Percentiles rank a stretch among this genome's conserved stretches.
phyloP scores from a whole-genome alignment of 2,888 invertebrate genomes.

The Idaea straminata region DNA sequence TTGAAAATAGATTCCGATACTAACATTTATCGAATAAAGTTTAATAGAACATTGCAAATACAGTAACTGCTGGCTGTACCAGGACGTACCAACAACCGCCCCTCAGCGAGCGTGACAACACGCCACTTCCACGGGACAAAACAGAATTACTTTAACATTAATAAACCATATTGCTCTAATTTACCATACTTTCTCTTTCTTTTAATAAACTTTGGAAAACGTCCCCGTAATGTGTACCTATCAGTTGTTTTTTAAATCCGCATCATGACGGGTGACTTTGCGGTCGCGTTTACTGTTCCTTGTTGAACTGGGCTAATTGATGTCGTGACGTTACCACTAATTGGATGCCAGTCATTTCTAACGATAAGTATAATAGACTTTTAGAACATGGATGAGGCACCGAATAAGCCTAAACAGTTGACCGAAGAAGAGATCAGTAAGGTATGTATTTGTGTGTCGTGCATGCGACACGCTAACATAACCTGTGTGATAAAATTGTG shows the following conservation, averaged over 20 bases:
- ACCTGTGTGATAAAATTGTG: not conserved
- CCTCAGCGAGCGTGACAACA: slow-evolving; percentile 54
- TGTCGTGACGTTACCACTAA: slow-evolving; percentile 33
- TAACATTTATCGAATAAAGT: not conserved
- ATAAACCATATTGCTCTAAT: slow-evolving; percentile 77
- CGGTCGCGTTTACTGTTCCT: slow-evolving; percentile 35
- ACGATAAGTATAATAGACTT: slow-evolving; percentile 4
- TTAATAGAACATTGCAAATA: not conserved
- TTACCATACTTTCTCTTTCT: slow-evolving; percentile 74
- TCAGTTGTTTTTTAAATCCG: slow-evolving; percentile 76
- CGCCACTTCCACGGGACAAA: slow-evolving; percentile 53
- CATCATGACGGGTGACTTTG: slow-evolving; percentile 63
- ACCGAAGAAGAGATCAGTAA: slow-evolving; percentile 71
- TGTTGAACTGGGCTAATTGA: slow-evolving; percentile 36
- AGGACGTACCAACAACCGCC: slow-evolving; percentile 36
- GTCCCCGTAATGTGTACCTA: slow-evolving; percentile 60
- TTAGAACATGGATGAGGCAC: slow-evolving; percentile 49
- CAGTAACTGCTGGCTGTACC: slow-evolving; percentile 31
- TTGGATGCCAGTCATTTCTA: slow-evolving; percentile 26
- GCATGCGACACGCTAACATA: not conserved
- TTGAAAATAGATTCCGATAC: too few relatives aligned
- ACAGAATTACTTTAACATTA: slow-evolving; percentile 76
- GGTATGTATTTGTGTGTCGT: slow-evolving; percentile 45
- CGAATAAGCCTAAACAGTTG: slow-evolving; percentile 53
- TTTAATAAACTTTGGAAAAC: slow-evolving; percentile 75